Conservation (phyloP, 2,888 invertebrate species). For the Pandemis heparana region DNA sequence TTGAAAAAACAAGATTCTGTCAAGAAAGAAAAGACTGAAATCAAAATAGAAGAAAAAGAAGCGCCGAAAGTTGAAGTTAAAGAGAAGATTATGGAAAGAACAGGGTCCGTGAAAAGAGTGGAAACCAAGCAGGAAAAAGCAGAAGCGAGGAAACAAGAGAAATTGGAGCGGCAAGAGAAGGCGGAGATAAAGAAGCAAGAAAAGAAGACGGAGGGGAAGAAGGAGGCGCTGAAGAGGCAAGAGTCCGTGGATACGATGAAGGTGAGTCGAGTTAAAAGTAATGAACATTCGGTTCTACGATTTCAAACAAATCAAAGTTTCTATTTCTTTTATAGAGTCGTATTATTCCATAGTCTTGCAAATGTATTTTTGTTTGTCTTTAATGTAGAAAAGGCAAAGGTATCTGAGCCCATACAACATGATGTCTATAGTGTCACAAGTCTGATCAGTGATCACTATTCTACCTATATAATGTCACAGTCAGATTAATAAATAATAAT, state of each 20-base stretch:
- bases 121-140: constrained; percentile 71
- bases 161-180: constrained; percentile 48
- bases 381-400: too few species aligned
- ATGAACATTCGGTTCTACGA: too few species aligned
- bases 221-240: constrained; percentile 64
- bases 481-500: too few species aligned
- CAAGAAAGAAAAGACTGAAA: constrained; percentile 55
- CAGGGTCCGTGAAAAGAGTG: constrained; percentile 48
- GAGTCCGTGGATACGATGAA: constrained; percentile 75
- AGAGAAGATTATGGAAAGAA: constrained; percentile 40
- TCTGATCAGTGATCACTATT: too few species aligned
- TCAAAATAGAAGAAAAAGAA: constrained; percentile 58
- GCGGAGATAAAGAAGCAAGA: constrained; percentile 53
- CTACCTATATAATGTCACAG: not conserved
- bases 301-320: too few species aligned
- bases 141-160: constrained; percentile 57
- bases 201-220: constrained; percentile 54
- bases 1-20: constrained; percentile 62
- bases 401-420: too few species aligned
- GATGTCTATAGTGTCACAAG: too few species aligned
- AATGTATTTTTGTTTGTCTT: too few species aligned
- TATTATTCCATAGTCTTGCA: too few species aligned
- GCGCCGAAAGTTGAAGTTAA: constrained; percentile 60
- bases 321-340: too few species aligned
- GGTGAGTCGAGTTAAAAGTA: constrained; percentile 52